These are phyloP conservation scores for Montipora sp. DNA, from an alignment of 64 coral and sea anemone species.

Conservation along the genomic window DNA sequence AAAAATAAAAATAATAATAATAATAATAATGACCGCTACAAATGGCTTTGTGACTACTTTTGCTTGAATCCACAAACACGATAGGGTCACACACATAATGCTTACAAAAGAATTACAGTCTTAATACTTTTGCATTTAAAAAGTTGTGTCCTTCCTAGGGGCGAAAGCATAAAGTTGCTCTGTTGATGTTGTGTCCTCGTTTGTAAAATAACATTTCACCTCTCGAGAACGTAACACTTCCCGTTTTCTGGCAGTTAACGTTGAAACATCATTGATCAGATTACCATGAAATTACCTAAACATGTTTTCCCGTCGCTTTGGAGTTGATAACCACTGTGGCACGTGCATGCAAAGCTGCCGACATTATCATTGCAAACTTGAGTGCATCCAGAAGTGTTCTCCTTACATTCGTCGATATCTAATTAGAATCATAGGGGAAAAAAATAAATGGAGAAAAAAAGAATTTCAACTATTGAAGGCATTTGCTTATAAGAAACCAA, in stretches of 20 bases:
- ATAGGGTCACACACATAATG: too few relatives aligned
- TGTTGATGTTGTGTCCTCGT: too few relatives aligned
- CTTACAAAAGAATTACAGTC: too few relatives aligned
- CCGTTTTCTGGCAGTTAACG: not conserved
- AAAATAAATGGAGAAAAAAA: not conserved
- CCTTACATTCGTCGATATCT: slow-evolving; percentile 37
- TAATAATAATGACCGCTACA: too few relatives aligned
- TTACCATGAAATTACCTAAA: not conserved
- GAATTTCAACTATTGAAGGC: not conserved
- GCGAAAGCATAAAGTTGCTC: too few relatives aligned
- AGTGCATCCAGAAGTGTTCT: not conserved
- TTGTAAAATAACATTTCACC: not conserved
- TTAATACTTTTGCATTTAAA: too few relatives aligned
- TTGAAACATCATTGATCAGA: too few relatives aligned
- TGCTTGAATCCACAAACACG: too few relatives aligned
- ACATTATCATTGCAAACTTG: not conserved
- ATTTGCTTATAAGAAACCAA: too few relatives aligned
- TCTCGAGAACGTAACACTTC: not conserved
- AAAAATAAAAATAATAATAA: too few relatives aligned
- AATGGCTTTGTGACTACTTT: too few relatives aligned
- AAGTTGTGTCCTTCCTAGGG: too few relatives aligned
- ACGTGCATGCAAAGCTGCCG: not conserved
- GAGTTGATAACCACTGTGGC: not conserved
- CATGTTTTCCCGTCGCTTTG: not conserved
- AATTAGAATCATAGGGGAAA: not conserved